Evolutionary conservation across 2,888 invertebrate species (phyloP), one percentile per base, ranked within the genome.

Genomic region (Calameuta pallipes): DNA sequence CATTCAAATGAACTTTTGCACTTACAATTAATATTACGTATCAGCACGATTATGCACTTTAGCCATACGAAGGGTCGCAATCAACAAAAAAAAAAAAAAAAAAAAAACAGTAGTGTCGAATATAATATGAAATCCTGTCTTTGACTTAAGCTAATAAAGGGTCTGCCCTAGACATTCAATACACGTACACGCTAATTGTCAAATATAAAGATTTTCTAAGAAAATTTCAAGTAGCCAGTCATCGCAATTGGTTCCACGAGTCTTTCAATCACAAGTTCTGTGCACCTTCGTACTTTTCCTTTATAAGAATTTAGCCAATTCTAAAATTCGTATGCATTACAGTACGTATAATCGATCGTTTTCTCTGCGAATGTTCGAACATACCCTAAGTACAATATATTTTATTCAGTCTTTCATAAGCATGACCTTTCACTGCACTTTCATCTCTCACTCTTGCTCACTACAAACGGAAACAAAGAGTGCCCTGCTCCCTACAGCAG

Each of bases 351-450:
- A 23, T 71, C 71, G 13, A 12, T n/a, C 71, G 71, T 15, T 31
- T 12, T 34, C 9, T 71, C 71, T 31, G 30, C 71, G 71, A 33
- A 33, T 71, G 30, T 30, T 74, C 36, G 74, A 75, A 31, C 33
- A 74, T 34, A 35, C 74, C 34, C 82, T 87, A 87, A 86, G 83
- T 87, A 88, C 83, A 80, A 82, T 88, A 87, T 85, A 86, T 84
- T 83, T 88, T 85, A 86, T 86, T 89, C 88, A 89, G 88, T 88
- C 89, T 88, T 87, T 83, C 82, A 82, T 81, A 79, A 83, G 73
- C 68, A 34, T 76, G 56, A 34, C 33, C 68, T 73, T 76, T 69
- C 56, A 23, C n/a, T 75, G 30, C 33, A 69, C 31, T 75, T 35
- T 74, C 36, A 36, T 71, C 31, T 34, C 15, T 34, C 33, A 31